Percentiles rank a stretch among this genome's conserved stretches.
phyloP scores from a whole-genome alignment of 2,113 vertebrate genomes.

The Myotis davidii region DNA sequence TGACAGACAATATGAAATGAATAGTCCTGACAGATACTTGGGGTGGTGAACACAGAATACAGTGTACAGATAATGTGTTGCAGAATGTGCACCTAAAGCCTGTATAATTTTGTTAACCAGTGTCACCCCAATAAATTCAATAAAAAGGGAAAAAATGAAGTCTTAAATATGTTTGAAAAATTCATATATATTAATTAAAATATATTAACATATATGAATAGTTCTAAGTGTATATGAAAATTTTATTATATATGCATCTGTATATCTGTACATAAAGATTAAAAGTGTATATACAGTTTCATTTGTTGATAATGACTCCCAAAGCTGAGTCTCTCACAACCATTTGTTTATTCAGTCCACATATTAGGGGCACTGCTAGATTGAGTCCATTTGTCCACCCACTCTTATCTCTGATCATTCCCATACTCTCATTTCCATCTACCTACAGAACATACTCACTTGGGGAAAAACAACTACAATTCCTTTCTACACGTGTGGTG shows the following conservation, averaged over 20 bases:
- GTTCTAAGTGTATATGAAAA: not conserved
- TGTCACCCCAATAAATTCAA: not conserved
- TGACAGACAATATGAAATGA: not conserved
- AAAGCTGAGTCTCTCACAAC: not conserved
- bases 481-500: conserved; percentile 3
- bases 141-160: not conserved
- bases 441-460: not conserved
- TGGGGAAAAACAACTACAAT: not conserved
- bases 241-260: not conserved
- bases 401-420: not conserved
- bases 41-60: not conserved
- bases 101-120: not conserved
- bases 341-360: not conserved
- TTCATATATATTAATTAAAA: not conserved
- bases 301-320: conserved; percentile 17
- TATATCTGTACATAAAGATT: not conserved
- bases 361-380: not conserved
- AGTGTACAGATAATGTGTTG: not conserved
- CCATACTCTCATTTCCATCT: not conserved
- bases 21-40: not conserved
- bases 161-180: not conserved
- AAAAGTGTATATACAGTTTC: not conserved
- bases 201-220: not conserved
- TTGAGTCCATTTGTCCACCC: not conserved
- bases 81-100: not conserved